These are phyloP conservation scores for Cheilosia grossa DNA, from an alignment of 2,888 invertebrate genomes.

Conservation along the genomic window DNA sequence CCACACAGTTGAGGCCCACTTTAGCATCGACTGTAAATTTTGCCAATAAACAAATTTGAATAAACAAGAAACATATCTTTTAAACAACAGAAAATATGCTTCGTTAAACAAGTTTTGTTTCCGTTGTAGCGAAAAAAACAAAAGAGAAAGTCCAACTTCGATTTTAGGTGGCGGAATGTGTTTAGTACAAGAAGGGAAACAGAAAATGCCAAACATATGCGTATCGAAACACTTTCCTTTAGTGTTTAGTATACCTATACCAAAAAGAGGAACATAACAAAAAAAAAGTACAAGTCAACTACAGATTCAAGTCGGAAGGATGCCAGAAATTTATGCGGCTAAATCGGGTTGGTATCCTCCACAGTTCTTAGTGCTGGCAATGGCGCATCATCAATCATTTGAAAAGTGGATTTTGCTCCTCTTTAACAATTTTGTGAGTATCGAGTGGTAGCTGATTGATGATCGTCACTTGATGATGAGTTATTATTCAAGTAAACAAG, in stretches of 20 bases:
- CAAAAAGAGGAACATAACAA: background rate
- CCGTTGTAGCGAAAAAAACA: constrained; percentile 18
- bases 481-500: constrained; percentile 21
- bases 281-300: constrained; percentile 49
- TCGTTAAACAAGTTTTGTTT: constrained; percentile 9
- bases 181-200: background rate
- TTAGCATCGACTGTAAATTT: background rate
- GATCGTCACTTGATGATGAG: constrained; percentile 9
- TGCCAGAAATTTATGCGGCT: constrained; percentile 7
- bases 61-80: constrained; percentile 1
- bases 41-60: background rate
- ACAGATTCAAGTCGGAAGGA: background rate
- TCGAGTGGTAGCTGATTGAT: constrained; percentile 47
- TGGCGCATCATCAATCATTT: constrained; percentile 32
- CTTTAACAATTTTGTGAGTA: constrained; percentile 2
- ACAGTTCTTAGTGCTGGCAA: background rate
- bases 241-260: background rate
- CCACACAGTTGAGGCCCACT: background rate
- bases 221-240: constrained; percentile 15
- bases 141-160: constrained; percentile 66
- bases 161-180: constrained; percentile 34
- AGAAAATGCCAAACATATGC: constrained; percentile 15
- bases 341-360: constrained; percentile 7
- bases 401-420: constrained; percentile 7
- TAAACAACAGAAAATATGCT: constrained; percentile 22